Percentiles rank a stretch among this genome's conserved stretches.
Evolutionary conservation across 2,113 vertebrate species (phyloP).

Genomic region (Thermophis baileyi): DNA sequence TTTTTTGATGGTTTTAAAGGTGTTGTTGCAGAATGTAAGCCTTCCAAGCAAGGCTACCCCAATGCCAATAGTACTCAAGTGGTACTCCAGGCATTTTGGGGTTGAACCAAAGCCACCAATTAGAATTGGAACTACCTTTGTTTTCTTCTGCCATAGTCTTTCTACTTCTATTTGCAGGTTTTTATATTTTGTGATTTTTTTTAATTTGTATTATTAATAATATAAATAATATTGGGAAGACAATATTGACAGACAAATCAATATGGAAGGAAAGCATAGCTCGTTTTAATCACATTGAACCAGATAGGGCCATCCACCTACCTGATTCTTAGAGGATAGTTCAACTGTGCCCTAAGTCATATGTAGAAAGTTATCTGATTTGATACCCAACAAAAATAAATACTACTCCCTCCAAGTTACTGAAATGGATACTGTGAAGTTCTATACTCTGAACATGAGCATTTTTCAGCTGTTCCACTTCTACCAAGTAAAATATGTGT

Average conservation of each 20-base stretch:
- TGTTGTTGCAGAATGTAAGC: background rate
- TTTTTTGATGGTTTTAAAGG: background rate
- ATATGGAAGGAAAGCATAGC: background rate
- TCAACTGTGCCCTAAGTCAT: background rate
- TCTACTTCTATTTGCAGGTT: background rate
- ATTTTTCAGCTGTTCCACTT: background rate
- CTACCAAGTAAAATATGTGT: background rate
- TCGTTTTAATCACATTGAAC: background rate
- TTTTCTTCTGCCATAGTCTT: background rate
- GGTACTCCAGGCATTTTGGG: background rate
- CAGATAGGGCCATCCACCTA: background rate
- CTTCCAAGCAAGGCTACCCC: background rate
- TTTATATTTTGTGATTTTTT: background rate
- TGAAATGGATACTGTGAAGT: background rate
- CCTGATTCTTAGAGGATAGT: background rate
- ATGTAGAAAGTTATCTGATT: background rate
- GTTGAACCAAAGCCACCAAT: background rate
- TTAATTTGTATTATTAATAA: background rate
- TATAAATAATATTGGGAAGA: background rate
- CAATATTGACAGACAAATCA: background rate
- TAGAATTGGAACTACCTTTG: background rate
- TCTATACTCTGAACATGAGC: background rate
- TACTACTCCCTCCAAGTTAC: background rate
- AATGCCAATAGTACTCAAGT: background rate
- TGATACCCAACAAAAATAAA: background rate